Conservation (phyloP, 2,113 vertebrate species). For the Oceanodroma tethys region DNA sequence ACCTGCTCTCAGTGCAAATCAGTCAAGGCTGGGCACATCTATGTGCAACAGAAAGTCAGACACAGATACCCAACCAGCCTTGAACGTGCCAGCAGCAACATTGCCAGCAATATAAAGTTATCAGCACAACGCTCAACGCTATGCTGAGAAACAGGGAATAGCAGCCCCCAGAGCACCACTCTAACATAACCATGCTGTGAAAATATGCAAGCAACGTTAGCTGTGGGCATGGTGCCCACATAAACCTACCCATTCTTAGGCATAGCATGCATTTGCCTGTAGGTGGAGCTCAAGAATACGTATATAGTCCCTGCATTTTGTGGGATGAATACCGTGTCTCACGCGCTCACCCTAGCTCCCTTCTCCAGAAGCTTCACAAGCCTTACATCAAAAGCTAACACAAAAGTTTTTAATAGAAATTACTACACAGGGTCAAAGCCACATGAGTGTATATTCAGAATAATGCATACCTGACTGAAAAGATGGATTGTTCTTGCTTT, state of each 20-base stretch:
- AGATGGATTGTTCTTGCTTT: not conserved
- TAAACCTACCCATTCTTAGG: not conserved
- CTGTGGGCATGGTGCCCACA: not conserved
- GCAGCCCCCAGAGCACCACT: not conserved
- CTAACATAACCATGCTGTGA: not conserved
- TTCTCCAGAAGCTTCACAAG: not conserved
- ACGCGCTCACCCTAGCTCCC: not conserved
- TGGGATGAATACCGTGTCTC: rapidly evolving
- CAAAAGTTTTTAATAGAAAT: not conserved
- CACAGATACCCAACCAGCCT: not conserved
- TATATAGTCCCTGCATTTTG: not conserved
- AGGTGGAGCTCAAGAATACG: constrained; percentile 27
- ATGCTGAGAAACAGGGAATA: not conserved
- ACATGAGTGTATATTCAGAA: not conserved
- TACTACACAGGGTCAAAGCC: not conserved
- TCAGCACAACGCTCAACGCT: not conserved
- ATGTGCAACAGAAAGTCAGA: not conserved
- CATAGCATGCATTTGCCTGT: not conserved
- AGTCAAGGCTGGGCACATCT: not conserved
- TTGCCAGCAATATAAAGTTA: not conserved
- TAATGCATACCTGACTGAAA: not conserved
- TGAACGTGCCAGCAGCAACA: not conserved
- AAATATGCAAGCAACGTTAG: not conserved
- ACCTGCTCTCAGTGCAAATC: not conserved
- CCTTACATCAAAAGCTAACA: not conserved